Conservation (phyloP, 2,888 invertebrate genomes). For the Embidobia sp. region DNA sequence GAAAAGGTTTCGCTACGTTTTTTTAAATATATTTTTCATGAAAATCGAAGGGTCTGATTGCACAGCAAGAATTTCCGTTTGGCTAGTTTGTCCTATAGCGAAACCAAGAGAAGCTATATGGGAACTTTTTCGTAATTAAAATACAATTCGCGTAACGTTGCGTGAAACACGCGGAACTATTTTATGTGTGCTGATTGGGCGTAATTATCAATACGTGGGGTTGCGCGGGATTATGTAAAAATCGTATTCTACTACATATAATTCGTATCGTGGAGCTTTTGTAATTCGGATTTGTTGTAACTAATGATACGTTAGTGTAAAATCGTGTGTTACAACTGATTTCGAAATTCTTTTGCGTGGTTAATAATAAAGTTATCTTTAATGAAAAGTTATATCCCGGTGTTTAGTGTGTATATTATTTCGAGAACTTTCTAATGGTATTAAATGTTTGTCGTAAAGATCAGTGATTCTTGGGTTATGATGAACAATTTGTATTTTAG, state of each 20-base stretch:
- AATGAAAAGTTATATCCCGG: not conserved
- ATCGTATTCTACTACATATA: not conserved
- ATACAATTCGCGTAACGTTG: not conserved
- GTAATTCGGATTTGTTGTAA: not conserved
- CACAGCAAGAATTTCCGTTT: too few relatives aligned
- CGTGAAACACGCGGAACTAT: not conserved
- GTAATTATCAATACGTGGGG: not conserved
- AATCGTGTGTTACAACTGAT: not conserved
- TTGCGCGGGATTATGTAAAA: not conserved
- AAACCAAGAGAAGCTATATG: too few relatives aligned
- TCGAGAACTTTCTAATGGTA: too few relatives aligned
- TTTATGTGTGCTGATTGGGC: not conserved
- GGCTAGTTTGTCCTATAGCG: too few relatives aligned
- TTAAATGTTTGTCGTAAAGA: too few relatives aligned
- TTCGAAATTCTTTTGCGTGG: not conserved
- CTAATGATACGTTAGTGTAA: not conserved
- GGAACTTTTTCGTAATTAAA: too few relatives aligned
- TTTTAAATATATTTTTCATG: too few relatives aligned
- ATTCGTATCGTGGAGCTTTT: not conserved
- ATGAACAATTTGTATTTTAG: too few relatives aligned
- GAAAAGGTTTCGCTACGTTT: too few relatives aligned
- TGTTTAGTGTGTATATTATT: constrained; percentile 7
- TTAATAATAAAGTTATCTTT: constrained; percentile 5
- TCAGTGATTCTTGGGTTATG: too few relatives aligned
- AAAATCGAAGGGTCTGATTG: too few relatives aligned